Evolutionary conservation across 2,797 vertebrate species (phyloP).

Genomic region (Odontamblyopus rebecca): DNA sequence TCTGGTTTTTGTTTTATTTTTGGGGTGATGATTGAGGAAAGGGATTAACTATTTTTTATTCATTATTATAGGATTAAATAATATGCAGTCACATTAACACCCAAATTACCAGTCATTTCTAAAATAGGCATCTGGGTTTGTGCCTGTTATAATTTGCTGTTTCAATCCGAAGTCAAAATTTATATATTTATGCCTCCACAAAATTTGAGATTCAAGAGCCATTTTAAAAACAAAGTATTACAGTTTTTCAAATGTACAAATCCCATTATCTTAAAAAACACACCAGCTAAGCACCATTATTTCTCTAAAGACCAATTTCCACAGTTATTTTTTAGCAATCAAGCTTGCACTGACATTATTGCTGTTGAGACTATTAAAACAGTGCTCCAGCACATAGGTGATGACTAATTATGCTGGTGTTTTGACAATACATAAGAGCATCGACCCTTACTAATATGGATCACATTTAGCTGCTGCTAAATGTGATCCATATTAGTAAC

Average conservation of each 20-base stretch:
- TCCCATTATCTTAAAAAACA: constrained; percentile 2
- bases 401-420: constrained; percentile 10
- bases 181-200: neutral
- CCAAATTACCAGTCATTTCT: neutral
- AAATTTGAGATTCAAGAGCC: neutral
- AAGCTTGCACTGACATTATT: neutral
- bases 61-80: constrained; percentile 4
- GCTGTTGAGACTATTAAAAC: neutral
- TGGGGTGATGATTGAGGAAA: neutral
- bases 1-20: neutral
- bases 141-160: neutral
- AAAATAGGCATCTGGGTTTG: neutral
- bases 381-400: neutral
- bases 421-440: constrained; percentile 12
- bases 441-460: neutral
- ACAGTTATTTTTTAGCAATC: neutral
- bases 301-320: neutral
- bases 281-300: neutral
- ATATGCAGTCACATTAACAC: neutral
- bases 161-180: neutral
- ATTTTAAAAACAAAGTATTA: neutral
- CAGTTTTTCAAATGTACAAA: neutral
- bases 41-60: neutral
- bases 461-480: neutral
- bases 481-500: constrained; percentile 4